Evolutionary conservation across 30 jellyfish, hydroid and myxozoan genomes (phyloP).

Genomic region (Aurelia sp.): DNA sequence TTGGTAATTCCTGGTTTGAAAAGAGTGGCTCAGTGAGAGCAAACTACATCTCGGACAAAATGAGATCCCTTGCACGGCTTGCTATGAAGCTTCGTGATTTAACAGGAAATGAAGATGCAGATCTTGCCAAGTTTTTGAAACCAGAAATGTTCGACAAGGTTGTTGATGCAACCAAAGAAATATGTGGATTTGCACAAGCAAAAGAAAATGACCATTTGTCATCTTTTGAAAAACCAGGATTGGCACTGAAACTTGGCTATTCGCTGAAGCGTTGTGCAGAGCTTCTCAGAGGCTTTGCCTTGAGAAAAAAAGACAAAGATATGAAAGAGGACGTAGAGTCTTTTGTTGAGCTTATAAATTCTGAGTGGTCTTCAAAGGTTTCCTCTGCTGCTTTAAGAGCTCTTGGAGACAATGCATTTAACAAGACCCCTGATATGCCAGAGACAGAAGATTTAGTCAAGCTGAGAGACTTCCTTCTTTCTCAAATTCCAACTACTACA

Average conservation of each 20-base stretch:
- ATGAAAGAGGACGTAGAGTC: constrained; percentile 11
- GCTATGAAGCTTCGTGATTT: constrained; percentile 27
- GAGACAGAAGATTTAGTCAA: too few relatives aligned
- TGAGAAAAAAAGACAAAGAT: constrained; percentile 11
- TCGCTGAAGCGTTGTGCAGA: constrained; percentile 31
- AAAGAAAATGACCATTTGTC: constrained; percentile 35
- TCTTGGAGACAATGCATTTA: too few relatives aligned
- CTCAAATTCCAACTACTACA: too few relatives aligned
- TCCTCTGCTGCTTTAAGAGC: constrained; percentile 5
- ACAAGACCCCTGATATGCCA: too few relatives aligned
- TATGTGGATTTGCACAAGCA: constrained; percentile 25
- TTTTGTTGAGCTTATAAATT: constrained; percentile 22
- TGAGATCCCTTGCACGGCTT: constrained; percentile 64
- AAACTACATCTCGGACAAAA: constrained; percentile 27
- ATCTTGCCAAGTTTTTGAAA: constrained; percentile 5
- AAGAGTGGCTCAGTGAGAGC: constrained; percentile 39
- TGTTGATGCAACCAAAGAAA: constrained; percentile 40
- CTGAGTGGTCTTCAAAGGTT: constrained; percentile 52
- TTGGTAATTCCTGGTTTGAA: constrained; percentile 34
- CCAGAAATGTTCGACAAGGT: constrained; percentile 29
- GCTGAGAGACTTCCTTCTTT: too few relatives aligned
- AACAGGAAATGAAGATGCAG: neutral
- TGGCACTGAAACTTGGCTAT: constrained; percentile 45
- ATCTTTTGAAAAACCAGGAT: constrained; percentile 41
- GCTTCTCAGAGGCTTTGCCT: constrained; percentile 26